Evolutionary conservation across 2,888 invertebrate species (phyloP).

Genomic region (Nomada ferruginata): DNA sequence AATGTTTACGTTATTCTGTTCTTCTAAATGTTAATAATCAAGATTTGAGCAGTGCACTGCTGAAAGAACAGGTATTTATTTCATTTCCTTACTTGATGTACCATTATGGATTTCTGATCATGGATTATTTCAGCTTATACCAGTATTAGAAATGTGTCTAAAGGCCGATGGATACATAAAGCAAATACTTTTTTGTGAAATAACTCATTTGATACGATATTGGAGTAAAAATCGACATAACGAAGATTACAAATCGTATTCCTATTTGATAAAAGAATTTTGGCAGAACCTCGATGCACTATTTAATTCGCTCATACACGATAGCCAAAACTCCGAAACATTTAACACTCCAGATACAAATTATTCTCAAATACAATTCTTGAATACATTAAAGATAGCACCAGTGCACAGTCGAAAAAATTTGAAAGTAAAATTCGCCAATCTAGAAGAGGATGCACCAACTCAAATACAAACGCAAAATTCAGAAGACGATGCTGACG

Average conservation of each 20-base stretch:
- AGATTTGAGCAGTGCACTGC: conserved; percentile 83
- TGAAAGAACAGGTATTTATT: conserved; percentile 79
- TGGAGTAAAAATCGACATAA: conserved; percentile 85
- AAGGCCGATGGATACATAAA: conserved; percentile 81
- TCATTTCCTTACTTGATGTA: background rate
- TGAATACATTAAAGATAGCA: conserved; percentile 84
- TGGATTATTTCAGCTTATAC: conserved; percentile 82
- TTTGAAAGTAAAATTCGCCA: conserved; percentile 86
- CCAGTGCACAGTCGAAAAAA: conserved; percentile 83
- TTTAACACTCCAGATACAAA: conserved; percentile 53
- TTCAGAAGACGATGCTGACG: conserved; percentile 67
- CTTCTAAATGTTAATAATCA: conserved; percentile 85
- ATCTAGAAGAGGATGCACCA: conserved; percentile 69
- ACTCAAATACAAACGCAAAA: conserved; percentile 49
- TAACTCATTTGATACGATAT: conserved; percentile 85
- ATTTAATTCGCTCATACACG: conserved; percentile 73
- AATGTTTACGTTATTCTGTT: conserved; percentile 89
- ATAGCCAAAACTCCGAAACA: conserved; percentile 59
- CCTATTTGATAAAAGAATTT: conserved; percentile 81
- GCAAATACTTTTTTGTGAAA: conserved; percentile 85
- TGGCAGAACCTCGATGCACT: conserved; percentile 82
- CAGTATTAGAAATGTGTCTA: conserved; percentile 85
- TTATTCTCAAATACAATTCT: conserved; percentile 84
- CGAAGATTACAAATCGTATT: conserved; percentile 78
- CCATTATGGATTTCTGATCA: conserved; percentile 35